Evolutionary conservation across 2,797 vertebrate genomes (phyloP).

Genomic region (Avahi laniger): DNA sequence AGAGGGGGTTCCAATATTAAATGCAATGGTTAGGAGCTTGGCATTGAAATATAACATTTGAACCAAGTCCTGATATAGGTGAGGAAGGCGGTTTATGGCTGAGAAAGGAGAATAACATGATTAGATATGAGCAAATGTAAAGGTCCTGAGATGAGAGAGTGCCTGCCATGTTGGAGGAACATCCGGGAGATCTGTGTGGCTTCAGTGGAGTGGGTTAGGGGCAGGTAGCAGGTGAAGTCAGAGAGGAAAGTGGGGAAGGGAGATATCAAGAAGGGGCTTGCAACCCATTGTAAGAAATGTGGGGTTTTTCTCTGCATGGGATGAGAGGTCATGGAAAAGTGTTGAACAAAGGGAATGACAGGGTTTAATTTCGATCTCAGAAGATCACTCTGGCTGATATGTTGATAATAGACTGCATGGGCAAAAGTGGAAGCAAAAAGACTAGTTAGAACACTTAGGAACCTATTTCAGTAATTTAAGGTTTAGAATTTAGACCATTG

Average conservation of each 20-base stretch:
- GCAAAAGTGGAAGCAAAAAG: not conserved
- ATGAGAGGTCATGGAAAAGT: not conserved
- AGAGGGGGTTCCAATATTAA: not conserved
- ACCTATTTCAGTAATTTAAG: not conserved
- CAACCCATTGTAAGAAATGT: not conserved
- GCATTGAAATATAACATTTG: not conserved
- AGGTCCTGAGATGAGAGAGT: not conserved
- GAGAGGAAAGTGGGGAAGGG: not conserved
- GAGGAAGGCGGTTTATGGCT: not conserved
- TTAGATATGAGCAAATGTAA: not conserved
- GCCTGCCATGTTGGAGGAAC: too few species aligned
- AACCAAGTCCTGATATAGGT: not conserved
- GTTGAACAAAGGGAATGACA: not conserved
- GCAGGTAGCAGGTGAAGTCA: not conserved
- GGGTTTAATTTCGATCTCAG: not conserved
- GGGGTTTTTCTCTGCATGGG: not conserved
- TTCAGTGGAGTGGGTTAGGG: not conserved
- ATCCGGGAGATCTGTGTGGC: not conserved
- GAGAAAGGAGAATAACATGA: not conserved
- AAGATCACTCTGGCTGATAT: not conserved
- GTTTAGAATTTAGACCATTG: not conserved
- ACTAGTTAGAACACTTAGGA: not conserved
- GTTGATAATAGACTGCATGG: not conserved
- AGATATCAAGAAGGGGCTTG: not conserved
- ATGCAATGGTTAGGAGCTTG: not conserved